phyloP scores from a whole-genome alignment of 1,140 invertebrate species.

The Camponotus pennsylvanicus region DNA sequence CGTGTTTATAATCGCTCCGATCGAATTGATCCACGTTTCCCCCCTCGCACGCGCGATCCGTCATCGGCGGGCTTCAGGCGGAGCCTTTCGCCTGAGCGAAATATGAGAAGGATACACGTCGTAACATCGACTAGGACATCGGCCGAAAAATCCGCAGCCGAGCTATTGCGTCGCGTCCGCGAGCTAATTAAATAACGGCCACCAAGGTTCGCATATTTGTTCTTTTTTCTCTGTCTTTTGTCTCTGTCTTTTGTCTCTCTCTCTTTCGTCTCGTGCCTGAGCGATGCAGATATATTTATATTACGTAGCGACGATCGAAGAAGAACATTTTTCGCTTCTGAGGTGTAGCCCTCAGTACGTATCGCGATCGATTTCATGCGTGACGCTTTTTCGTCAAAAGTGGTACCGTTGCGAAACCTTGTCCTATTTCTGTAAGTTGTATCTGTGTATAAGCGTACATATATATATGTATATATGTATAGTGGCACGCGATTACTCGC shows the following conservation, averaged over 20 bases:
- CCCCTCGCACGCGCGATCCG: background rate
- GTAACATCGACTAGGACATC: conserved; percentile 40
- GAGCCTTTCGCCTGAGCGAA: conserved; percentile 22
- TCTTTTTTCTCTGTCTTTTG: background rate
- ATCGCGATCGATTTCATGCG: conserved; percentile 38
- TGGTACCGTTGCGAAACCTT: conserved; percentile 33
- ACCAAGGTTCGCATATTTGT: conserved; percentile 58
- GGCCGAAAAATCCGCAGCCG: conserved; percentile 2
- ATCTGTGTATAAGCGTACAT: background rate
- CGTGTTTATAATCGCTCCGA: conserved; percentile 45
- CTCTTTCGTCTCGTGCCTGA: background rate
- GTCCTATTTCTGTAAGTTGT: conserved; percentile 49
- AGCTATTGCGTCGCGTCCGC: conserved; percentile 4
- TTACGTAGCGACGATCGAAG: background rate
- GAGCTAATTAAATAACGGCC: conserved; percentile 67
- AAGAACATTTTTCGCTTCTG: conserved; percentile 16
- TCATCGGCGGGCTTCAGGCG: background rate
- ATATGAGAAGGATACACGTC: conserved; percentile 60
- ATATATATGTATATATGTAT: background rate
- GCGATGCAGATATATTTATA: conserved; percentile 14
- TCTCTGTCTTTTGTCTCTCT: background rate
- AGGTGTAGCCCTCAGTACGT: background rate
- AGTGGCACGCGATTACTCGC: conserved; percentile 32
- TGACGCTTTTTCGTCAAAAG: background rate
- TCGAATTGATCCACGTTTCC: conserved; percentile 9